Base-by-base conservation (phyloP, 64 coral and sea anemone genomes). In the Actinia tenebrosa region DNA sequence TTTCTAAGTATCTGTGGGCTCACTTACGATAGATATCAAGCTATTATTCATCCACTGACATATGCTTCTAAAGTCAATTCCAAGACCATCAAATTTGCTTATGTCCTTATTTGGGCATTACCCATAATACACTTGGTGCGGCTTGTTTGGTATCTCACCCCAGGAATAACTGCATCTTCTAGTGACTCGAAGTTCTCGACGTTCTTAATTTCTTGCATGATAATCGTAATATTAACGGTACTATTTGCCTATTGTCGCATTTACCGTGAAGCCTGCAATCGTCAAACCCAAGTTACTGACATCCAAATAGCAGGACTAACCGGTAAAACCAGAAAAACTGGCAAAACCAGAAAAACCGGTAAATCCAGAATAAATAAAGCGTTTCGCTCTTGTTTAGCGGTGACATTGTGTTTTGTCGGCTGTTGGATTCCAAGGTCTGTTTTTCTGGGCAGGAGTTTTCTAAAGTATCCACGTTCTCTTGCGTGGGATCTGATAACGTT, bases 1-100 rank as follows among this genome's bases (percentile, higher is more conserved):
- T 89, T 89, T 8, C 78, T 89, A 5, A 83, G 87, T 45, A 83
- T 89, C 59, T 89, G 87, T 64, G 87, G 78, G 3, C 68, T 89
- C 16, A 89, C 78, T 3, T 89, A 83, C 19, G 87, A 89, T 17
- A 82, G 87, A 45, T 89, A 89, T 16, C 44, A 44, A 53, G 87
- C 87, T 7, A 89, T 89, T 5, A 80, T 89, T 27, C 17, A 89
- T 69, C 87, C 87, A 30, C 63, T 89, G 2, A 89, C 79, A 3
- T 89, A 89, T 50, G 43, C 78, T 8, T 54, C 16, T 0, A 89
- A 83, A 71, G 69, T 83, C 50, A 80, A 59, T 2, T 45, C 47
- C 18, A 46, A 52, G 82, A 89, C 61, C 7, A 54, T 46, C 10
- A 82, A 72, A 47, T 83, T 82, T 68, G 50, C 46, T 44, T 61